A percentile compares a stretch with the other conserved stretches of the same genome.
phyloP scores from a whole-genome alignment of 2,888 invertebrate species.

The Erpobdella octoculata region DNA sequence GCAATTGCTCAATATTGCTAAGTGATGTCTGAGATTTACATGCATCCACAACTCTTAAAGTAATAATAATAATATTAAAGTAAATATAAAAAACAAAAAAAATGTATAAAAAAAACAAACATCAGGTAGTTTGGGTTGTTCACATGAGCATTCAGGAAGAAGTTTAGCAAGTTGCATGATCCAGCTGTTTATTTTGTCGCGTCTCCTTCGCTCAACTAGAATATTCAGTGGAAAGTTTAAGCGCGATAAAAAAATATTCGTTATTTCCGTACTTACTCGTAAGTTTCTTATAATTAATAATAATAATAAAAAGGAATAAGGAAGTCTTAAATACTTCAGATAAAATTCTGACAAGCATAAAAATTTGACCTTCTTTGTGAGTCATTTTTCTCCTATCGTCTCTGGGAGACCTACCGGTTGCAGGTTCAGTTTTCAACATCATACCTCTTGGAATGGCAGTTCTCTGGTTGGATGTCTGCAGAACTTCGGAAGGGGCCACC shows the following conservation, averaged over 20 bases:
- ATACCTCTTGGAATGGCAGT: conserved; percentile 13
- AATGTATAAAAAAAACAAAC: conserved; percentile 9
- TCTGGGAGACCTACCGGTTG: neutral
- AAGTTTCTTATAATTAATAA: too few species aligned
- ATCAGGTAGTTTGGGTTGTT: conserved; percentile 24
- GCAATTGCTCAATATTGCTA: neutral
- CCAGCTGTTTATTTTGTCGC: conserved; percentile 28
- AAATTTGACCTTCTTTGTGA: conserved; percentile 27
- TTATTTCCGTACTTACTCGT: neutral
- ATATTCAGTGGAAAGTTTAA: neutral
- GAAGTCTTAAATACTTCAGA: too few species aligned
- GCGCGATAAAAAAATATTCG: neutral
- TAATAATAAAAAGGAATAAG: too few species aligned
- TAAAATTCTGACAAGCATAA: neutral
- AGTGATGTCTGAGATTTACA: neutral
- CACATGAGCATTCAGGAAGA: conserved; percentile 21
- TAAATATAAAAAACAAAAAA: neutral
- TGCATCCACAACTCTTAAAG: neutral
- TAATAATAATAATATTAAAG: too few species aligned
- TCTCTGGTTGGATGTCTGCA: conserved; percentile 16
- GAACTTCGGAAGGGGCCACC: conserved; percentile 17
- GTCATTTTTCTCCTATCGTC: conserved; percentile 24
- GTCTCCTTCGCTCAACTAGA: conserved; percentile 26
- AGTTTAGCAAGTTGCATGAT: conserved; percentile 26
- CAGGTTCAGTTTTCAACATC: conserved; percentile 21